phyloP scores from a whole-genome alignment of 2,113 vertebrate species.

The Trichomycterus rosablanca region DNA sequence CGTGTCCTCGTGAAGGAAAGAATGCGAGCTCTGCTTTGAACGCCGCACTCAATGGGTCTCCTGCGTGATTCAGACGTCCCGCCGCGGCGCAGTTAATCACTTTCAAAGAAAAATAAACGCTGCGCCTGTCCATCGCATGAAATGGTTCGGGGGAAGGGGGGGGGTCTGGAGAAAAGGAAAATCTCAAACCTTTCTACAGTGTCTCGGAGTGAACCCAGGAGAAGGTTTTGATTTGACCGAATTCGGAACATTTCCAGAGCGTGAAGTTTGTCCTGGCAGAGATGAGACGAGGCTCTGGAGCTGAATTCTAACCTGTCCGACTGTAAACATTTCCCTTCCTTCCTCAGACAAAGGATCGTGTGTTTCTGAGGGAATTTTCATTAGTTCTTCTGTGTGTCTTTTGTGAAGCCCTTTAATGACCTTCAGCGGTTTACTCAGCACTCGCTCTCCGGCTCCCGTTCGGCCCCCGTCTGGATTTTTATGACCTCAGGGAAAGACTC shows the following conservation, averaged over 20 bases:
- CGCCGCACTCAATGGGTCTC: not conserved
- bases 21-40: slow-evolving; percentile 15
- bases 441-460: too few relatives aligned
- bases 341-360: slow-evolving; percentile 15
- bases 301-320: slow-evolving; percentile 3
- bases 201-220: not conserved
- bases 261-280: slow-evolving; percentile 23
- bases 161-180: too few relatives aligned
- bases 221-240: not conserved
- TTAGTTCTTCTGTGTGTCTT: not conserved
- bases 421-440: too few relatives aligned
- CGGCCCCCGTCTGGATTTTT: too few relatives aligned
- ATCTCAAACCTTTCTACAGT: not conserved
- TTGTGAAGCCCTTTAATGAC: not conserved
- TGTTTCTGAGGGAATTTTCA: slow-evolving; percentile 1
- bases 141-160: too few relatives aligned
- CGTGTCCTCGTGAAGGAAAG: slow-evolving; percentile 6
- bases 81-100: not conserved
- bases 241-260: slow-evolving; percentile 15
- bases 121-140: not conserved
- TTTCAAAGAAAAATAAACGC: not conserved
- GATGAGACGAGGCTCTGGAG: not conserved
- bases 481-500: too few relatives aligned
- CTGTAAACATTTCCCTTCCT: slow-evolving; percentile 7
- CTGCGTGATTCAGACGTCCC: not conserved